Evolutionary conservation across 2,113 vertebrate genomes (phyloP).

Genomic region (Dasypus novemcinctus): DNA sequence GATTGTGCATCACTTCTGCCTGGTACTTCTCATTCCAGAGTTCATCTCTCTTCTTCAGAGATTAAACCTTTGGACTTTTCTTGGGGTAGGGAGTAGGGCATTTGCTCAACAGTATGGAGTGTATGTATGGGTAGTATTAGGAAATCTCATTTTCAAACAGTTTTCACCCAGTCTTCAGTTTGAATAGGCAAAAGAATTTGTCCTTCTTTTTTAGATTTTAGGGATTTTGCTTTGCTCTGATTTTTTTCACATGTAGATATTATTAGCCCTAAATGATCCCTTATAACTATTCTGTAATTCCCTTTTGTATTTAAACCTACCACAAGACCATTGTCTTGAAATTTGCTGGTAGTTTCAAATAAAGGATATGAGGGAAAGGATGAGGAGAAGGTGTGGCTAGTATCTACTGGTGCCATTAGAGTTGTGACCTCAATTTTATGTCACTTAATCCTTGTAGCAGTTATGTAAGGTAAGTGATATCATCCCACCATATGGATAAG

Average conservation of each 20-base stretch:
- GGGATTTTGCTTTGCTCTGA: constrained; percentile 7
- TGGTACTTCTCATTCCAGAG: not conserved
- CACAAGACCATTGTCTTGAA: not conserved
- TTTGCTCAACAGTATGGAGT: not conserved
- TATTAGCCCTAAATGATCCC: not conserved
- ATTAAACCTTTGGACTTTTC: not conserved
- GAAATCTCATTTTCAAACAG: not conserved
- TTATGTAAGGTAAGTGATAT: constrained; percentile 67
- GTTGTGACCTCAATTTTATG: constrained; percentile 62
- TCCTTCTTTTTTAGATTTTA: not conserved
- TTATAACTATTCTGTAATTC: not conserved
- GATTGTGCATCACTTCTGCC: not conserved
- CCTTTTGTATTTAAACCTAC: not conserved
- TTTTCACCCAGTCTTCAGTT: not conserved
- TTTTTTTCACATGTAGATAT: not conserved
- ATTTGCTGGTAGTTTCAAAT: not conserved
- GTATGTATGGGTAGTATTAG: not conserved
- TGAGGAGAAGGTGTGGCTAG: not conserved
- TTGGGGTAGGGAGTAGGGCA: fast-evolving
- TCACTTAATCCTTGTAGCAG: constrained; percentile 64
- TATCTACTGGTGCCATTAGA: constrained; percentile 9
- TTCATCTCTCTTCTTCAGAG: not conserved
- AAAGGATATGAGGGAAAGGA: not conserved
- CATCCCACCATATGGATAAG: constrained; percentile 22
- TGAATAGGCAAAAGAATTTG: not conserved